These are phyloP conservation scores for Athripsodes cinereus DNA, from an alignment of 2,888 invertebrate genomes.

Conservation along the genomic window DNA sequence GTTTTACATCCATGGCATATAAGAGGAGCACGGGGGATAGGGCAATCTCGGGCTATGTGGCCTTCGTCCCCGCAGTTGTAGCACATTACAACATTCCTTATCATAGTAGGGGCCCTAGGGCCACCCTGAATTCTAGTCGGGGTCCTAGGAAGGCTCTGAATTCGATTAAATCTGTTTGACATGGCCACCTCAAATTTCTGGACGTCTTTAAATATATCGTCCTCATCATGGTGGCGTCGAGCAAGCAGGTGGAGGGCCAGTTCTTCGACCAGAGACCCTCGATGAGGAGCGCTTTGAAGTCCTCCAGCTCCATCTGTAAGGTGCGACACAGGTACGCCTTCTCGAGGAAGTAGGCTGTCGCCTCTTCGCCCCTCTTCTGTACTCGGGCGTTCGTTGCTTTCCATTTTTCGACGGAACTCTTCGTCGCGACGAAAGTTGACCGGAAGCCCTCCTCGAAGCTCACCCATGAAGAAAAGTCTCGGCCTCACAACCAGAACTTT, in stretches of 20 bases:
- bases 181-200: not conserved
- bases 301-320: not conserved
- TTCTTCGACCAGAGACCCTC: no score
- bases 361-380: not conserved
- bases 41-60: not conserved
- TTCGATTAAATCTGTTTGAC: not conserved
- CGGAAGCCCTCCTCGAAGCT: not conserved
- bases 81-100: not conserved
- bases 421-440: not conserved
- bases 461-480: not conserved
- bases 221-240: not conserved
- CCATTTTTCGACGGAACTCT: not conserved
- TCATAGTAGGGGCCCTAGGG: not conserved
- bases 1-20: not conserved
- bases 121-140: not conserved
- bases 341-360: no score
- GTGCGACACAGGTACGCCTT: no score
- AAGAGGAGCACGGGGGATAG: not conserved
- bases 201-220: not conserved
- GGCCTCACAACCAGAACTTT: slow-evolving; percentile 1
- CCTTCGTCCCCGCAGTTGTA: not conserved
- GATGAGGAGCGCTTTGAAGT: not conserved
- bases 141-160: not conserved
- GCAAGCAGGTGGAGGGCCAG: not conserved
- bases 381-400: not conserved